These are phyloP conservation scores for Electrophaes corylata DNA, from an alignment of 2,888 invertebrate species.

Conservation along the genomic window DNA sequence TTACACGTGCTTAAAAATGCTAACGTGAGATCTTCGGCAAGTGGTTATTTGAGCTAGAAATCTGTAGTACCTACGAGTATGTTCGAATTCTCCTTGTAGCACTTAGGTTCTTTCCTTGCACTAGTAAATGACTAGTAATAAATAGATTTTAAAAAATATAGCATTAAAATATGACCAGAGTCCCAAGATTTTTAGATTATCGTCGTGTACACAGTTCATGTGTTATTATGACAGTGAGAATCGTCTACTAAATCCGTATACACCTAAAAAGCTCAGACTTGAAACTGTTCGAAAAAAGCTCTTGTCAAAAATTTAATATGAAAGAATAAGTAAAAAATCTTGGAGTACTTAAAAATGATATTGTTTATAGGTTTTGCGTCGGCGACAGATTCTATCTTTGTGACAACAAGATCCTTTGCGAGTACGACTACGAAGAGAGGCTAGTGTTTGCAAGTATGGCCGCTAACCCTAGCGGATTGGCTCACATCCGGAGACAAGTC, in stretches of 20 bases:
- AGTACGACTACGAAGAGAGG: slow-evolving; percentile 96
- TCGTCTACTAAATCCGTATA: too few species aligned
- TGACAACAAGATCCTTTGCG: slow-evolving; percentile 97
- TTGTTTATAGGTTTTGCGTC: slow-evolving; percentile 92
- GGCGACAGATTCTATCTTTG: slow-evolving; percentile 96
- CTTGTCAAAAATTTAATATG: too few species aligned
- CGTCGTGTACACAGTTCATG: too few species aligned
- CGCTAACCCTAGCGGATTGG: slow-evolving; percentile 92
- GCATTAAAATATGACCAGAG: too few species aligned
- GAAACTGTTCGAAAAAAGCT: too few species aligned
- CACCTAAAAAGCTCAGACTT: too few species aligned
- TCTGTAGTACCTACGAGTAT: neutral
- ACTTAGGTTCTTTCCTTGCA: too few species aligned
- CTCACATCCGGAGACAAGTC: slow-evolving; percentile 94
- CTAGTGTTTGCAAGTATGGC: slow-evolving; percentile 96
- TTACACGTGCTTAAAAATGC: neutral
- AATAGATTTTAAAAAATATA: too few species aligned
- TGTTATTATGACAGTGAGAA: too few species aligned
- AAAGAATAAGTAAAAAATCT: too few species aligned
- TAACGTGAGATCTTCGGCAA: neutral
- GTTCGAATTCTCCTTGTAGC: neutral
- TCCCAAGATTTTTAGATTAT: too few species aligned
- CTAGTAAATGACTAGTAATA: too few species aligned
- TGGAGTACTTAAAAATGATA: neutral
- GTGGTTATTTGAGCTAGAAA: neutral